Conservation (phyloP, 2,113 vertebrate genomes). For the Sorex fumeus region DNA sequence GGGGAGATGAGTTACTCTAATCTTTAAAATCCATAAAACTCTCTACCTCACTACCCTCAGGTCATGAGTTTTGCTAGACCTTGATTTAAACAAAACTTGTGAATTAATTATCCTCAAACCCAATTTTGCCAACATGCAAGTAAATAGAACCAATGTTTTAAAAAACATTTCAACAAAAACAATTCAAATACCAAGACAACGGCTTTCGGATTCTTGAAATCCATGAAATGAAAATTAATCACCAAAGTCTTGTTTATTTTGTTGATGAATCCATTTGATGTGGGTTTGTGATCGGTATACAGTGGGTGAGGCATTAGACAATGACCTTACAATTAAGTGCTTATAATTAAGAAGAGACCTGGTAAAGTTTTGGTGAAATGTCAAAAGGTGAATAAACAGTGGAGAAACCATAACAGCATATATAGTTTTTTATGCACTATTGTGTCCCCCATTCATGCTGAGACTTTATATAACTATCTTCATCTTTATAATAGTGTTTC, state of each 20-base stretch:
- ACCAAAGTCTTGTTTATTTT: not conserved
- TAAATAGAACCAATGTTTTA: not conserved
- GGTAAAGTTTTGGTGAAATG: not conserved
- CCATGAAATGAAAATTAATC: conserved; percentile 24
- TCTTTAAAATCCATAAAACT: not conserved
- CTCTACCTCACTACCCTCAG: not conserved
- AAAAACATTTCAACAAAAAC: conserved; percentile 40
- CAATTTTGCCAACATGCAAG: not conserved
- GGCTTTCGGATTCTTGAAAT: not conserved
- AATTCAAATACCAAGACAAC: not conserved
- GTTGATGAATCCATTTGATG: not conserved
- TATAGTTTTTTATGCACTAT: not conserved
- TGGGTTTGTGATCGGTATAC: not conserved
- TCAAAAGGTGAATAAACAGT: not conserved
- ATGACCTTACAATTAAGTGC: not conserved
- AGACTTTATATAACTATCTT: not conserved
- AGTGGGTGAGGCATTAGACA: not conserved
- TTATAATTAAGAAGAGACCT: not conserved
- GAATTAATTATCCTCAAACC: not conserved
- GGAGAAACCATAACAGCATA: not conserved
- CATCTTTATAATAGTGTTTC: not conserved
- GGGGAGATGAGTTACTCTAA: not conserved
- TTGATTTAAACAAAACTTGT: not conserved
- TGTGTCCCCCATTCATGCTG: not conserved
- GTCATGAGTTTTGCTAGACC: not conserved